phyloP scores from a whole-genome alignment of 2,797 vertebrate genomes.

The Amazona finschi region DNA sequence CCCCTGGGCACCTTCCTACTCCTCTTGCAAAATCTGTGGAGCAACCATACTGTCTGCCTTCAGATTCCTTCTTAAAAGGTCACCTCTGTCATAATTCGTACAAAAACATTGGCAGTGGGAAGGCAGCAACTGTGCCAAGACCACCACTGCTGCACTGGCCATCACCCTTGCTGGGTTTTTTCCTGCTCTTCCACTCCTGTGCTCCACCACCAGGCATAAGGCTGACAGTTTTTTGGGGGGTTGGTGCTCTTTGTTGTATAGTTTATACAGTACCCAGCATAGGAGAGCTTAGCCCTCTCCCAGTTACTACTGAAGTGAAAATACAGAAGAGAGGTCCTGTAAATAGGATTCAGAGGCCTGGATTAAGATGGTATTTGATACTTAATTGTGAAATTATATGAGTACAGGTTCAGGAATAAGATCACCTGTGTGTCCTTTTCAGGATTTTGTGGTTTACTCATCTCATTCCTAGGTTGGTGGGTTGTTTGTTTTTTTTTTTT shows the following conservation, averaged over 20 bases:
- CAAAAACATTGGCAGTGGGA: not conserved
- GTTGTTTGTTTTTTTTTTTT: not conserved
- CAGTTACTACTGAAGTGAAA: not conserved
- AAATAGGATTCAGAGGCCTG: not conserved
- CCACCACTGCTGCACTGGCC: accelerated
- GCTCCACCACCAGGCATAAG: accelerated
- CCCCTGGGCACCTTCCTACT: not conserved
- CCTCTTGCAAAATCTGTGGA: not conserved
- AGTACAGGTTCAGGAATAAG: not conserved
- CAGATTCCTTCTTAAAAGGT: not conserved
- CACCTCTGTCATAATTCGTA: not conserved
- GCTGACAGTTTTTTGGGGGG: accelerated
- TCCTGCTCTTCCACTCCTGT: not conserved
- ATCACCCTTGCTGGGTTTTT: accelerated
- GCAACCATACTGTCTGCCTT: accelerated
- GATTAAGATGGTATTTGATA: not conserved
- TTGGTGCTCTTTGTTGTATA: accelerated
- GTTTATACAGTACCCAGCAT: too few relatives aligned
- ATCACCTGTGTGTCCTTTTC: accelerated
- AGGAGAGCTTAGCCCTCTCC: not conserved
- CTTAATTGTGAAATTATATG: not conserved
- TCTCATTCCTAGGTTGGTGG: not conserved
- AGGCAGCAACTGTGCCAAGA: not conserved
- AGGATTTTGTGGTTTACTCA: not conserved
- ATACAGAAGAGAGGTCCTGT: accelerated